Percentiles rank a stretch among this genome's conserved stretches.
phyloP scores from a whole-genome alignment of 2,888 invertebrate genomes.

The Apamea anceps region DNA sequence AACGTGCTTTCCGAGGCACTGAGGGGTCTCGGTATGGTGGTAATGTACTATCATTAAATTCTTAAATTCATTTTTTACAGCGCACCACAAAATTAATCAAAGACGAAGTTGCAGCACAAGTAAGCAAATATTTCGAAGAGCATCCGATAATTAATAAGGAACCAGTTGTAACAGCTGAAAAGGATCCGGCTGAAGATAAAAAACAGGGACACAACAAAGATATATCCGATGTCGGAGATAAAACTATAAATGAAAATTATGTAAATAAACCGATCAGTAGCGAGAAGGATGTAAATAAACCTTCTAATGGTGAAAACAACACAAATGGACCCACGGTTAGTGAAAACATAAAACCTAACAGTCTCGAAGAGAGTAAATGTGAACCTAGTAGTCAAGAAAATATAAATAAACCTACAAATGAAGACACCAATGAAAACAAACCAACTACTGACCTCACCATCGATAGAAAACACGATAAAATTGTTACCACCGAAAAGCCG shows the following conservation, averaged over 20 bases:
- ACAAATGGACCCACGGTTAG: not conserved
- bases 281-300: not conserved
- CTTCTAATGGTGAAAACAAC: not conserved
- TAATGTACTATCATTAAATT: too few relatives aligned
- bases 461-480: not conserved
- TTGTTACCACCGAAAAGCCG: slow-evolving; percentile 21
- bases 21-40: too few relatives aligned
- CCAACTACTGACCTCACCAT: not conserved
- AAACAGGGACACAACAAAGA: not conserved
- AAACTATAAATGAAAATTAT: too few relatives aligned
- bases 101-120: slow-evolving; percentile 69
- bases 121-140: slow-evolving; percentile 44
- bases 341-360: not conserved
- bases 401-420: not conserved
- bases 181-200: not conserved
- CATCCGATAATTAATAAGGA: slow-evolving; percentile 16
- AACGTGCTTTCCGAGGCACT: too few relatives aligned
- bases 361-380: not conserved
- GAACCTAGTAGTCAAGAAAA: slow-evolving; percentile 9
- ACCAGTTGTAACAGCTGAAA: slow-evolving; percentile 7
- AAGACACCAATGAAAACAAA: not conserved
- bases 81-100: slow-evolving; percentile 66
- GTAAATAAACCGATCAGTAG: slow-evolving; percentile 5
- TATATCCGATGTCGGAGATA: not conserved
- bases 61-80: slow-evolving; percentile 56